Evolutionary conservation across 2,888 invertebrate genomes (phyloP).

Genomic region (Lithophane semibrunnea): DNA sequence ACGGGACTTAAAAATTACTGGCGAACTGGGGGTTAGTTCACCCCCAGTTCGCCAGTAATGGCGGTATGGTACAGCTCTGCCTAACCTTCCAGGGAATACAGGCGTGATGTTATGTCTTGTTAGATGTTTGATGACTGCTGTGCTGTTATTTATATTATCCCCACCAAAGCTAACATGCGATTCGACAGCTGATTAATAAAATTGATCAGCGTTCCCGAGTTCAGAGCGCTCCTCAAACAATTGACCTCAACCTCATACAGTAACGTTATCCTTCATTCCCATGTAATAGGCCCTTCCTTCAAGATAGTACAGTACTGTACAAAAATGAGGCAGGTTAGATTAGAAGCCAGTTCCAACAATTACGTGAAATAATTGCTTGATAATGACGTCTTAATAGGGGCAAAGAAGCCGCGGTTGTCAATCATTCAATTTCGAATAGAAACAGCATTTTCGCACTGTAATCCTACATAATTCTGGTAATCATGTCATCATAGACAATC

Average conservation of each 20-base stretch:
- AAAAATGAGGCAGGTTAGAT: not conserved
- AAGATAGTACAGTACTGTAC: not conserved
- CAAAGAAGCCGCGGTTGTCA: constrained; percentile 13
- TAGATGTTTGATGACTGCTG: not conserved
- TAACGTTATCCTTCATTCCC: not conserved
- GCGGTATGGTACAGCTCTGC: not conserved
- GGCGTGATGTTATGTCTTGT: not conserved
- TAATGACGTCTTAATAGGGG: constrained; percentile 3
- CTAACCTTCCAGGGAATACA: not conserved
- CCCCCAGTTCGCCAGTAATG: no score
- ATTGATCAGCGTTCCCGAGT: not conserved
- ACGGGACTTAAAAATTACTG: not conserved
- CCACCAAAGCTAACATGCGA: not conserved
- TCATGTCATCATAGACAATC: constrained; percentile 46
- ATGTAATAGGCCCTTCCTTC: not conserved
- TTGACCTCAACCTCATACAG: not conserved
- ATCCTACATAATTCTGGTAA: constrained; percentile 50
- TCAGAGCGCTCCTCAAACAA: not conserved
- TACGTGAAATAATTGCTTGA: constrained; percentile 18
- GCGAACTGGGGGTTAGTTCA: not conserved
- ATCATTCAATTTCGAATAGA: constrained; percentile 40
- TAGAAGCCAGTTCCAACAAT: constrained; percentile 12
- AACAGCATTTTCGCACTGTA: constrained; percentile 25
- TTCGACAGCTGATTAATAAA: not conserved
- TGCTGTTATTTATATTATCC: not conserved